Conservation (phyloP, 2,797 vertebrate species). For the Hoplostethus mediterraneus region DNA sequence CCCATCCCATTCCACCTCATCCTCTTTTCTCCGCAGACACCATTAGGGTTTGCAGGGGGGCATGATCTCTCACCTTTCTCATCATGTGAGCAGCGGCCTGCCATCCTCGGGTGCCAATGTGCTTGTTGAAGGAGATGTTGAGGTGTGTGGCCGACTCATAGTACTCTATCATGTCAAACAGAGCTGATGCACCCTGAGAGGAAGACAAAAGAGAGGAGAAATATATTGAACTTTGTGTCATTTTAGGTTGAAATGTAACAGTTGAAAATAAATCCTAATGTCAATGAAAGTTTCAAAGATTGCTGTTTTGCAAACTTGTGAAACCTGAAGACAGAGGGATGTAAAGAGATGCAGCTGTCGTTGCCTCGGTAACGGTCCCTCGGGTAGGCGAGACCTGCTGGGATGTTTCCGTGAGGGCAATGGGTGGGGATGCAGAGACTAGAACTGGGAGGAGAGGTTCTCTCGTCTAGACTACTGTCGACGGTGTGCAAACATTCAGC, state of each 20-base stretch:
- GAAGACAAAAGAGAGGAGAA: not conserved
- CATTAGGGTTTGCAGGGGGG: not conserved
- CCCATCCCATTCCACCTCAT: too few species aligned
- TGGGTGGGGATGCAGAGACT: slow-evolving; percentile 7
- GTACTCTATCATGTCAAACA: slow-evolving; percentile 98
- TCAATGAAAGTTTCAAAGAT: not conserved
- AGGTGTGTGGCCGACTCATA: slow-evolving; percentile 97
- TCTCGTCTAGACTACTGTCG: not conserved
- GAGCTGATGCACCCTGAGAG: slow-evolving; percentile 91
- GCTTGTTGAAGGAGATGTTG: slow-evolving; percentile 97
- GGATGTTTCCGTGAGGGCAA: slow-evolving; percentile 28
- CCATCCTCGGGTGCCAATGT: slow-evolving; percentile 96
- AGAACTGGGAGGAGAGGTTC: not conserved
- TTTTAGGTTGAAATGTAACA: slow-evolving; percentile 8
- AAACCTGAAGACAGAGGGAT: slow-evolving; percentile 1
- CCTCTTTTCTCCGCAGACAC: not conserved
- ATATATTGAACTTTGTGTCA: not conserved
- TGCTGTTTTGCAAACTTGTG: not conserved
- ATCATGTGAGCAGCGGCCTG: slow-evolving; percentile 97
- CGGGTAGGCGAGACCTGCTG: slow-evolving; percentile 24
- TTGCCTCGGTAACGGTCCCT: slow-evolving; percentile 35
- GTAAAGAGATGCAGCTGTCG: slow-evolving; percentile 12
- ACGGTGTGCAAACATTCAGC: not conserved
- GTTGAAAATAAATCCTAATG: slow-evolving; percentile 11
- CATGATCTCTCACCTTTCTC: slow-evolving; percentile 90